phyloP scores from a whole-genome alignment of 1,140 invertebrate genomes.

The Apis laboriosa region DNA sequence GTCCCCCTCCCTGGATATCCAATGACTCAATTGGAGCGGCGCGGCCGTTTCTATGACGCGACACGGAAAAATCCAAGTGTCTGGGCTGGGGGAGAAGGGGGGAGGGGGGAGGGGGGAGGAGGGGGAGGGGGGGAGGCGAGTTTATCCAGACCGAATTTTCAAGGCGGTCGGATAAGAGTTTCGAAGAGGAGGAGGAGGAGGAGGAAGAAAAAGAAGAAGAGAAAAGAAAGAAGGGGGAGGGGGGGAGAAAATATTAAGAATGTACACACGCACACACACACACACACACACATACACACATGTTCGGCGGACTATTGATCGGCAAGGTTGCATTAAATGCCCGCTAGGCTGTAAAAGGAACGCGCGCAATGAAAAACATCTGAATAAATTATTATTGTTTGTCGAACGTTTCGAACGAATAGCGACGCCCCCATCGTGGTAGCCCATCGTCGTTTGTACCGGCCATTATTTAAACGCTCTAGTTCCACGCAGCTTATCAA shows the following conservation, averaged over 20 bases:
- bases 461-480: slow-evolving; percentile 73
- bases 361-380: slow-evolving; percentile 72
- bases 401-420: slow-evolving; percentile 74
- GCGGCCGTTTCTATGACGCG: no score
- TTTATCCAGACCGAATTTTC: no score
- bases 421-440: slow-evolving; percentile 60
- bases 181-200: not conserved
- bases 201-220: no score
- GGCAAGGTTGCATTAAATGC: slow-evolving; percentile 52
- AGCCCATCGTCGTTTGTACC: slow-evolving; percentile 48
- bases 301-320: slow-evolving; percentile 32
- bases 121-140: no score
- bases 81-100: no score
- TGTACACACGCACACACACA: no score
- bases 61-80: no score
- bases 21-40: no score
- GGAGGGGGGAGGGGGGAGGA: no score
- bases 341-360: slow-evolving; percentile 46
- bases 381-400: slow-evolving; percentile 79
- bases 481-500: slow-evolving; percentile 74
- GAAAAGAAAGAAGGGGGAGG: not conserved
- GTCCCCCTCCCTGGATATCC: no score
- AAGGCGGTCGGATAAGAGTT: no score
- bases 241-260: not conserved
- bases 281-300: no score